Evolutionary conservation across 1,140 invertebrate species (phyloP).

Genomic region (Drosophila pandora): DNA sequence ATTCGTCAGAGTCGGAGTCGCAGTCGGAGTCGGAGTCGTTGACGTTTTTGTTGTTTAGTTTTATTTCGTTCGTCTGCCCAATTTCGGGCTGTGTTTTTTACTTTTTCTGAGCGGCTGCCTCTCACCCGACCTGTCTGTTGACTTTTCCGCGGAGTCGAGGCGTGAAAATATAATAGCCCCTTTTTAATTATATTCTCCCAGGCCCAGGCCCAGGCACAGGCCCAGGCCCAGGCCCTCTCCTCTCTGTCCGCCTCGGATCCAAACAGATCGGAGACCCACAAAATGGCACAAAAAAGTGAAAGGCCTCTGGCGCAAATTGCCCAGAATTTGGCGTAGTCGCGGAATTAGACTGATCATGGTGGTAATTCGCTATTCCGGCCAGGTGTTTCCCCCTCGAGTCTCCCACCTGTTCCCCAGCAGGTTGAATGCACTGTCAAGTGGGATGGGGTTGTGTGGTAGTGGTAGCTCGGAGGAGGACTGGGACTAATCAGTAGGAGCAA

Average conservation of each 20-base stretch:
- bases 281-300: slow-evolving; percentile 60
- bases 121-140: slow-evolving; percentile 45
- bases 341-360: slow-evolving; percentile 74
- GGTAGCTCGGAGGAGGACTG: too few relatives aligned
- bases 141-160: slow-evolving; percentile 64
- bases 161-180: slow-evolving; percentile 81
- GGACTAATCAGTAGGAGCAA: too few relatives aligned
- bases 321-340: slow-evolving; percentile 58
- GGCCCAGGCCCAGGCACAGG: too few relatives aligned
- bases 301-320: slow-evolving; percentile 62
- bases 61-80: slow-evolving; percentile 7
- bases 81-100: background rate
- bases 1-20: slow-evolving; percentile 61
- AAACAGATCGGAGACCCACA: background rate
- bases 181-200: slow-evolving; percentile 72
- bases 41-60: slow-evolving; percentile 52
- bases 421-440: background rate
- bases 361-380: slow-evolving; percentile 20
- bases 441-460: background rate
- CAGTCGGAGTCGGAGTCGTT: slow-evolving; percentile 56
- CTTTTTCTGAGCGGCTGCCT: background rate
- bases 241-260: background rate
- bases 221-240: background rate
- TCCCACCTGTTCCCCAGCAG: background rate
- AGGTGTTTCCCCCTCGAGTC: background rate